Evolutionary conservation across 1,140 invertebrate genomes (phyloP), one percentile per base, ranked within the genome.

Genomic region (Bombus ignitus): DNA sequence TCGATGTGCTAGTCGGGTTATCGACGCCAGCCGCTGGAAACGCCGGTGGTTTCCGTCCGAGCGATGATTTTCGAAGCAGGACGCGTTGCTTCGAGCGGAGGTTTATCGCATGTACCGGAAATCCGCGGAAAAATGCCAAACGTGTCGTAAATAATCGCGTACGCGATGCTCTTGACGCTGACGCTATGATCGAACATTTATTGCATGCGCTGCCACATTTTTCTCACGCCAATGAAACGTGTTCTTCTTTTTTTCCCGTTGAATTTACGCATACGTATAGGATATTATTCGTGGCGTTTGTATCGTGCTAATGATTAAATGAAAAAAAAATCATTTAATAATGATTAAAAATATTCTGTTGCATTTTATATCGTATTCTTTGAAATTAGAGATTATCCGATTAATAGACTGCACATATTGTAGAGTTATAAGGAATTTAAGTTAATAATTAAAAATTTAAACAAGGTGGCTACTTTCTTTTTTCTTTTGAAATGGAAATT

Each of bases 91-190:
- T n/a, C 73, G 44, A 39, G 37, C 6, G 44, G 68, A 74, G 62
- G 62, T 88, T 87, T 84, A 76, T 88, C 79, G 82, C 59, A 37
- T 73, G 32, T 22, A 12, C 28, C 28, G 68, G 39, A 76, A 70
- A 72, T 71, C 81, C 59, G 47, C 68, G 59, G 39, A 66, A 83
- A 72, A 75, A 83, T 76, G 62, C 53, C 82, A 84, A 88, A 81
- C 86, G 70, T 42, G 81, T 73, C 86, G 78, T 88, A 88, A 88
- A 88, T 88, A 88, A 88, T 88, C 81, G 81, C 70, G 80, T 18
- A 59, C 47, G 80, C 74, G 80, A 79, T 59, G 25, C 83, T 73
- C 47, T 74, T 59, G 71, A 72, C 42, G 70, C 18, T 71, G 68
- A 62, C 70, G 70, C 39, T 28, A 70, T 18, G 44, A 70, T 70